Evolutionary conservation across 1,140 invertebrate genomes (phyloP), one percentile per base, ranked within the genome.

Genomic region (Phenacoccus solenopsis): DNA sequence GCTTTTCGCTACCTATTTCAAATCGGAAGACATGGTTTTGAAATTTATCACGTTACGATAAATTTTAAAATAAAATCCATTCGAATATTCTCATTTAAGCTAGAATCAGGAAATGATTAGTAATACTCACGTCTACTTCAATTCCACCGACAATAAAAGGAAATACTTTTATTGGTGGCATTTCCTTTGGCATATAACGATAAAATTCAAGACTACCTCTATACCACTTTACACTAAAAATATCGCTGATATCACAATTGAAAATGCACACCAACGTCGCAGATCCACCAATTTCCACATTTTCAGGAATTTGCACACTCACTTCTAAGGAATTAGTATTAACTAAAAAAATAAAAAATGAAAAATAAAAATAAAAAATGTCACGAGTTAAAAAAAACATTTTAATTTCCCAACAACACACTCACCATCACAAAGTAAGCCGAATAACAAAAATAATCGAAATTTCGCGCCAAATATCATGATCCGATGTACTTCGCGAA

Each of bases 221-320:
- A 79, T 93, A 92, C 90, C 90, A 93, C 81, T 92, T 92, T 74
- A 93, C 88, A 70, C 88, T 86, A 80, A 92, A 92, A 69, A 93
- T 80, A 28, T 83, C 83, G 73, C 89, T 88, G 28, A 84, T 84
- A 76, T 90, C 88, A 76, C 88, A 81, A 78, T 91, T 88, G 76
- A 89, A 92, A 76, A 86, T 84, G 78, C 90, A 93, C 75, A 84
- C 84, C 74, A 93, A 83, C 72, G 84, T 82, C 24, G 86, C 88
- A 28, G 84, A 84, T 69, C 86, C 84, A 57, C 87, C 88, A 35
- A 84, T 84, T 75, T 83, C 83, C 49, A 88, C 88, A 28, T 86
- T 86, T 24, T 88, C 88, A 49, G 75, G 73, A 74, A 88, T 84
- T 75, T 82, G 81, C 75, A 89, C 82, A 74, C 82, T 82, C 64